Evolutionary conservation across 1,140 invertebrate species (phyloP).

Genomic region (Trachymyrmex septentrionalis): DNA sequence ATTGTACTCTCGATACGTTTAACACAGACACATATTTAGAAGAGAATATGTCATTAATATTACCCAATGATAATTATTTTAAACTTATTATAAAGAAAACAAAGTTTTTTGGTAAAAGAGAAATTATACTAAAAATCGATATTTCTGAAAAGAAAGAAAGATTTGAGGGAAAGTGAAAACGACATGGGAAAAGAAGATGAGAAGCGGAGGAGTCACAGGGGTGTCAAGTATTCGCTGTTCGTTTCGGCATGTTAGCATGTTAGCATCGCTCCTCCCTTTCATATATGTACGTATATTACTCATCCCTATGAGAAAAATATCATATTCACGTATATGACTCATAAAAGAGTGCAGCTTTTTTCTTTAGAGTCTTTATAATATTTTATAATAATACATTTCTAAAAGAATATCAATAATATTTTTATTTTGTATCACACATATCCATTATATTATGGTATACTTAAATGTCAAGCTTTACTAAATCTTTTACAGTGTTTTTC

Average conservation of each 20-base stretch:
- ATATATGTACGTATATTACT: conserved; percentile 4
- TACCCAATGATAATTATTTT: neutral
- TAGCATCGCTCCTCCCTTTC: neutral
- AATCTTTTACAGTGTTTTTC: neutral
- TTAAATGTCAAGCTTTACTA: neutral
- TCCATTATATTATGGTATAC: neutral
- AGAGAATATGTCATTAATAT: too few species aligned
- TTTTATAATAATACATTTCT: neutral
- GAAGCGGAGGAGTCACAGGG: neutral
- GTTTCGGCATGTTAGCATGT: neutral
- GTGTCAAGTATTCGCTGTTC: neutral
- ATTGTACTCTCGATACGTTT: neutral
- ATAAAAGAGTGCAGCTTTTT: neutral
- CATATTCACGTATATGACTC: neutral
- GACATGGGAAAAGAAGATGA: neutral
- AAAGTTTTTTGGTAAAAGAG: neutral
- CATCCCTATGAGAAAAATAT: conserved; percentile 8
- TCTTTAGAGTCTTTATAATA: too few species aligned
- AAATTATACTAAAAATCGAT: neutral
- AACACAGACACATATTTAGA: neutral
- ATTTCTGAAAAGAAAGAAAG: neutral
- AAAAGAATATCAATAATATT: neutral
- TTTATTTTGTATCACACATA: neutral
- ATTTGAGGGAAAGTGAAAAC: neutral
- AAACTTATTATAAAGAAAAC: neutral